A percentile compares a stretch with the other conserved stretches of the same genome.
Conservation (phyloP, 1,140 invertebrate genomes). For the Physella acuta region DNA sequence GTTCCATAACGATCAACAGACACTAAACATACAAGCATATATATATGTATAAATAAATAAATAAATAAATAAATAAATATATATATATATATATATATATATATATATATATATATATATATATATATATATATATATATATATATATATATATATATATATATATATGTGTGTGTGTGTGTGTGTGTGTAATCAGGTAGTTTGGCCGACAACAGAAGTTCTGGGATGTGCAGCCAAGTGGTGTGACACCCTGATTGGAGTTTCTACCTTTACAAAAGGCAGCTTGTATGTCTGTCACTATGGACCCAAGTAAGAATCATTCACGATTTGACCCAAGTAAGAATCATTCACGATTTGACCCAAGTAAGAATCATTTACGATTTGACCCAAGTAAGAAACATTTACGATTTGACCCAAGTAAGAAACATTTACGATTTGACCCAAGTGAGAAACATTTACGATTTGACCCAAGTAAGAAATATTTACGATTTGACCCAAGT, state of each 20-base stretch:
- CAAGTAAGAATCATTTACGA: no score
- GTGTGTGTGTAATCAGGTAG: not conserved
- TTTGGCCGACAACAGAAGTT: not conserved
- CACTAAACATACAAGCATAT: not conserved
- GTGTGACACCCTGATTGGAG: not conserved
- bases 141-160: not conserved
- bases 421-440: no score
- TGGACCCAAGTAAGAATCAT: no score
- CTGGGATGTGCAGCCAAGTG: not conserved
- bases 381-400: no score
- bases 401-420: no score
- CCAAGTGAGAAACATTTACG: no score
- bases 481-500: no score
- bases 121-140: not conserved
- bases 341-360: no score
- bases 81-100: not conserved
- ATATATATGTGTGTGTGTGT: not conserved
- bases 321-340: no score
- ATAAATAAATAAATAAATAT: slow-evolving; percentile 2
- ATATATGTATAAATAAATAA: not conserved
- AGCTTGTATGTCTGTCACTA: not conserved
- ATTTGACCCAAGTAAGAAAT: no score
- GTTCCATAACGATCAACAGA: not conserved
- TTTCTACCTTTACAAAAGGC: not conserved
- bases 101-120: not conserved